Conservation (phyloP, 92 coral and sea anemone genomes). For the Plumapathes pennacea region DNA sequence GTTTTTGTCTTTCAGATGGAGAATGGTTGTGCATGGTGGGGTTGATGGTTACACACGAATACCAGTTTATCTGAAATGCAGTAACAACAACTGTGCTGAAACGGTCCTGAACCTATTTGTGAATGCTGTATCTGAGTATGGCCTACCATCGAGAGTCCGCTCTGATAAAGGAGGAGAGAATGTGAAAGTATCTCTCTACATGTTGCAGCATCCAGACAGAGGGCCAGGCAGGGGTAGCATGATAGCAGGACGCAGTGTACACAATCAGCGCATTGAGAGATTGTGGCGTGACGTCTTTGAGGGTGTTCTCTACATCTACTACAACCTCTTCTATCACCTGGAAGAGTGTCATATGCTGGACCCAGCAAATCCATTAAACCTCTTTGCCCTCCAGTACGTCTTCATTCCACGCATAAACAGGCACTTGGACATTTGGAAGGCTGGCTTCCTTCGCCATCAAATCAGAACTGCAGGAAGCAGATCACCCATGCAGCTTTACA, state of each 20-base stretch:
- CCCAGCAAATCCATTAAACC: constrained; percentile 20
- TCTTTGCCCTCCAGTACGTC: constrained; percentile 53
- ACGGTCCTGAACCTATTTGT: constrained; percentile 44
- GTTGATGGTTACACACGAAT: constrained; percentile 51
- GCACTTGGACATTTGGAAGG: constrained; percentile 43
- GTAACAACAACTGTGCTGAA: constrained; percentile 41
- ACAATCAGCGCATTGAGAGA: constrained; percentile 58
- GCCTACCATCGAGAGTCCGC: constrained; percentile 58
- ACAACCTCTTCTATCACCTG: constrained; percentile 32
- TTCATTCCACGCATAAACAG: constrained; percentile 50
- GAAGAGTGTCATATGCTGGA: constrained; percentile 32
- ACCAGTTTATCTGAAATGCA: constrained; percentile 49
- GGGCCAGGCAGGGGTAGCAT: constrained; percentile 70
- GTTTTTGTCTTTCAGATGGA: constrained; percentile 36
- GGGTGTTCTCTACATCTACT: constrained; percentile 35
- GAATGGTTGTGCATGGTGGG: constrained; percentile 55
- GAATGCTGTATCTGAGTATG: constrained; percentile 50
- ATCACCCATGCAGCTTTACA: constrained; percentile 53
- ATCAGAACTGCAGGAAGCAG: constrained; percentile 64
- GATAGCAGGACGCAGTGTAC: constrained; percentile 52
- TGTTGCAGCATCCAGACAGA: constrained; percentile 45
- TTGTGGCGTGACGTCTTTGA: constrained; percentile 58
- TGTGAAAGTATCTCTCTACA: constrained; percentile 34
- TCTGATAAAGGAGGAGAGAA: constrained; percentile 68
- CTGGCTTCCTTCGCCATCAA: constrained; percentile 39